Conservation (phyloP, 2,797 vertebrate species). For the Smutsia gigantea region DNA sequence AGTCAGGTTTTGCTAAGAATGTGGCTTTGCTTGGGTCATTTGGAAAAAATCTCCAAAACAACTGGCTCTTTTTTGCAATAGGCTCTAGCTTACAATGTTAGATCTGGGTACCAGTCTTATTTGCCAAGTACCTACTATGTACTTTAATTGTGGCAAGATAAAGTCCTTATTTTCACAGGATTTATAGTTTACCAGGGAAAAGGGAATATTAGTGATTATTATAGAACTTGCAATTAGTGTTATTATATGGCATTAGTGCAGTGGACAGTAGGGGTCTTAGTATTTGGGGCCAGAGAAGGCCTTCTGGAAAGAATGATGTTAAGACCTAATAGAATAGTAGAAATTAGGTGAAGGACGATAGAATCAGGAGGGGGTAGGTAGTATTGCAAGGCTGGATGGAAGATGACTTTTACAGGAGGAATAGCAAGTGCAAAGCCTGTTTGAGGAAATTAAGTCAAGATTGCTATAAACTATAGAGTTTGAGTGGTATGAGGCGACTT, state of each 20-base stretch:
- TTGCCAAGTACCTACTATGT: not conserved
- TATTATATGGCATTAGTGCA: not conserved
- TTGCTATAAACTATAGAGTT: not conserved
- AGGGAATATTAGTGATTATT: not conserved
- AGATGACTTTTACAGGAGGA: not conserved
- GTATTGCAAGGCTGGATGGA: not conserved
- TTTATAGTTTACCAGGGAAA: not conserved
- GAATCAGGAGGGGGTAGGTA: not conserved
- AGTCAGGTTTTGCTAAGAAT: slow-evolving; percentile 50
- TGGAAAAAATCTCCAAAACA: not conserved
- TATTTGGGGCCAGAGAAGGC: not conserved
- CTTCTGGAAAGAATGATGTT: not conserved
- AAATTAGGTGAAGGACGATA: not conserved
- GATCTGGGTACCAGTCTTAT: not conserved
- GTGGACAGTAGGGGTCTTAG: not conserved
- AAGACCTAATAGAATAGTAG: not conserved
- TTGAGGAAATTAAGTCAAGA: not conserved
- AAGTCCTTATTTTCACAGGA: not conserved
- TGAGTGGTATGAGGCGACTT: not conserved
- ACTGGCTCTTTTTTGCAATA: not conserved
- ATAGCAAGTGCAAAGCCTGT: not conserved
- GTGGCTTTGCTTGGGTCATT: slow-evolving; percentile 6
- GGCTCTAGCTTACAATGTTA: not conserved
- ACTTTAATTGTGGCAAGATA: not conserved
- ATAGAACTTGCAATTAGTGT: not conserved